phyloP scores from a whole-genome alignment of 2,888 invertebrate genomes.

The Ornithoptera priamus region DNA sequence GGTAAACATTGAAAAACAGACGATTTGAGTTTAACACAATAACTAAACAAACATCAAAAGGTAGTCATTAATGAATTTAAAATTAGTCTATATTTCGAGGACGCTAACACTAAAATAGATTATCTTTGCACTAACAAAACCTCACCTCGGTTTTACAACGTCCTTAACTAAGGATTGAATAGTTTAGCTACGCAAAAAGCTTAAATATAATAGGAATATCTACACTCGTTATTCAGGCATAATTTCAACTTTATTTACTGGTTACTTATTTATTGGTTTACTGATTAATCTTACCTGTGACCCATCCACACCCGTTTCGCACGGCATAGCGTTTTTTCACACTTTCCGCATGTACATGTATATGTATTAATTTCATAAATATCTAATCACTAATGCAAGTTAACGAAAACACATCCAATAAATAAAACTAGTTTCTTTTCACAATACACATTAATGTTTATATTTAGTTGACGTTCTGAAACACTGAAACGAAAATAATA shows the following conservation, averaged over 20 bases:
- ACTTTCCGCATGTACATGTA: background rate
- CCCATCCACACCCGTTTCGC: slow-evolving; percentile 36
- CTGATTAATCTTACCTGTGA: slow-evolving; percentile 32
- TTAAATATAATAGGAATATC: background rate
- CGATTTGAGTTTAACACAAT: background rate
- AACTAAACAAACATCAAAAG: background rate
- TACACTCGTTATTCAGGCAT: too few species aligned
- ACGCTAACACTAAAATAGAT: background rate
- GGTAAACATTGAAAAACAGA: background rate
- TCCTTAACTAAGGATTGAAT: background rate
- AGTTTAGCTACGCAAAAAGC: background rate
- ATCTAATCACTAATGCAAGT: slow-evolving; percentile 8
- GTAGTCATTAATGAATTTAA: background rate
- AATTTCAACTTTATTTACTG: background rate
- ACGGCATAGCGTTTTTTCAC: slow-evolving; percentile 34
- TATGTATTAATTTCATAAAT: background rate
- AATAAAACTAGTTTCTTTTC: slow-evolving; percentile 21
- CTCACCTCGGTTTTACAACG: background rate
- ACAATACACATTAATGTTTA: slow-evolving; percentile 31
- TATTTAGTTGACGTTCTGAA: slow-evolving; percentile 15
- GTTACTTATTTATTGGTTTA: too few species aligned
- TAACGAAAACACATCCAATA: slow-evolving; percentile 16
- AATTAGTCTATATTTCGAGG: background rate
- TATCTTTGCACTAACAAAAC: background rate
- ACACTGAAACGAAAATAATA: background rate